These are phyloP conservation scores for Xylota sylvarum DNA, from an alignment of 2,888 invertebrate species.

Conservation along the genomic window DNA sequence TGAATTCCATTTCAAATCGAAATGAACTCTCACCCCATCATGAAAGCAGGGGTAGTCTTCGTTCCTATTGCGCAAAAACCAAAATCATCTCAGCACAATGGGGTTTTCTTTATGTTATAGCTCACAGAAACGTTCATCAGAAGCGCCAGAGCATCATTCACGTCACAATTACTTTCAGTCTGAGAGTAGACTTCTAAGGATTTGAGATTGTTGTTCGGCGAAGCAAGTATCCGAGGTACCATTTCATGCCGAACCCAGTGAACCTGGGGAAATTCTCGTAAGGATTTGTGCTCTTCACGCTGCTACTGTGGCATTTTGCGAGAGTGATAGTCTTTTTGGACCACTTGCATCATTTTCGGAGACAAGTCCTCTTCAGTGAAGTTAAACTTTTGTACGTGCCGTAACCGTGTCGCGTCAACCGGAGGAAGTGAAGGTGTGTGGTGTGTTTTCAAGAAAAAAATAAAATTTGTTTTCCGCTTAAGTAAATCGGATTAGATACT, in stretches of 20 bases:
- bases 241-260: slow-evolving; percentile 67
- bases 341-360: slow-evolving; percentile 57
- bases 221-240: slow-evolving; percentile 56
- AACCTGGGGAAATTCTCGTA: slow-evolving; percentile 66
- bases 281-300: slow-evolving; percentile 40
- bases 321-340: slow-evolving; percentile 60
- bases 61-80: slow-evolving; percentile 59
- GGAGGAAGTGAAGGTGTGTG: slow-evolving; percentile 68
- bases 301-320: slow-evolving; percentile 44
- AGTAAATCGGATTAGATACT: slow-evolving; percentile 42
- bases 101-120: slow-evolving; percentile 34
- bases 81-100: slow-evolving; percentile 30
- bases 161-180: slow-evolving; percentile 66
- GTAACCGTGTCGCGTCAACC: slow-evolving; percentile 60
- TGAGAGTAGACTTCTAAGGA: slow-evolving; percentile 58
- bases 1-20: slow-evolving; percentile 47
- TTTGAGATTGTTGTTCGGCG: slow-evolving; percentile 53
- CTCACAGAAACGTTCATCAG: slow-evolving; percentile 50
- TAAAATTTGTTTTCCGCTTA: slow-evolving; percentile 30
- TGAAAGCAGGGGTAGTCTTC: background rate
- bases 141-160: slow-evolving; percentile 58
- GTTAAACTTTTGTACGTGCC: slow-evolving; percentile 66
- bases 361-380: slow-evolving; percentile 68
- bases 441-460: slow-evolving; percentile 37
- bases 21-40: slow-evolving; percentile 52